Conservation (phyloP, 2,888 invertebrate species). For the Allophyes oxyacanthae region DNA sequence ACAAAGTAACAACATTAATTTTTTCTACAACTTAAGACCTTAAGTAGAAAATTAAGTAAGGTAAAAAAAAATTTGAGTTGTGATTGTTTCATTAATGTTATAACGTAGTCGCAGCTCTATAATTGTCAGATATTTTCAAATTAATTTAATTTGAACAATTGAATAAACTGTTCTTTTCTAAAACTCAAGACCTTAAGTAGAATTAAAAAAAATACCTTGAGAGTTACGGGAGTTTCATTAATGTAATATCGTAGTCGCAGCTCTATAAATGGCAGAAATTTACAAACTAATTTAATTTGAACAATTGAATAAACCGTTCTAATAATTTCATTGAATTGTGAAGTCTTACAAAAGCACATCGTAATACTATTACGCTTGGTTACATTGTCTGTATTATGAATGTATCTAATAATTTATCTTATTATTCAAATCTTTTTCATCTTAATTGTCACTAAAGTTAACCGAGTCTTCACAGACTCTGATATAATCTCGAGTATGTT, state of each 20-base stretch:
- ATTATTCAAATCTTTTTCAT: neutral
- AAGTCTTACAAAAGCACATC: conserved; percentile 32
- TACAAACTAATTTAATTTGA: conserved; percentile 32
- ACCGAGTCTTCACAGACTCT: too few relatives aligned
- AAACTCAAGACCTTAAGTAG: too few relatives aligned
- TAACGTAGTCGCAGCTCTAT: conserved; percentile 17
- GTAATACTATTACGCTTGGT: conserved; percentile 40
- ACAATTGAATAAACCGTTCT: conserved; percentile 37
- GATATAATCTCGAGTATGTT: too few relatives aligned
- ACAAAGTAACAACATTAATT: too few relatives aligned
- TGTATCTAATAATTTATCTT: conserved; percentile 1
- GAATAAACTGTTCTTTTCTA: conserved; percentile 32
- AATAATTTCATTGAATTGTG: conserved; percentile 30
- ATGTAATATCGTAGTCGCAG: conserved; percentile 10
- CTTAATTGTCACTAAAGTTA: neutral
- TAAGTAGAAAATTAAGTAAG: too few relatives aligned
- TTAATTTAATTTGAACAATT: conserved; percentile 41
- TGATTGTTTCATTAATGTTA: conserved; percentile 2
- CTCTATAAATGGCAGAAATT: conserved; percentile 19
- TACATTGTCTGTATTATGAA: conserved; percentile 13
- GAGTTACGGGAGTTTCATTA: conserved; percentile 1
- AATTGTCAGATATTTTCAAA: conserved; percentile 16
- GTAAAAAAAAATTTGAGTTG: too few relatives aligned
- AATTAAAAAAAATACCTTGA: too few relatives aligned
- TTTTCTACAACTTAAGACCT: too few relatives aligned